Conservation (phyloP, 1,140 invertebrate species). For the Drosophila rhopaloa region DNA sequence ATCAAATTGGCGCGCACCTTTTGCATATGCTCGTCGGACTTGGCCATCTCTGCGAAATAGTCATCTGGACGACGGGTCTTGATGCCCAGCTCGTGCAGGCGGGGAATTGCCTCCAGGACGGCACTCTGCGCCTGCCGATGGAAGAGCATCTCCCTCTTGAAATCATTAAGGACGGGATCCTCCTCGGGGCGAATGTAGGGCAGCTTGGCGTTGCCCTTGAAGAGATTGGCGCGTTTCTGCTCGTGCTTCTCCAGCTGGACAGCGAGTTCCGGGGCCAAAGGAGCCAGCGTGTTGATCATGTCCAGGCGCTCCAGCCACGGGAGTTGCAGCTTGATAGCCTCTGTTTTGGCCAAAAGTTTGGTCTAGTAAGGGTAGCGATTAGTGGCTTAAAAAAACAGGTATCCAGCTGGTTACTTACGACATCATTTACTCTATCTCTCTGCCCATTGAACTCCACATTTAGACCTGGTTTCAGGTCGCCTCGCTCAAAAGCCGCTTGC, state of each 20-base stretch:
- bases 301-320: slow-evolving; percentile 95
- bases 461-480: slow-evolving; percentile 92
- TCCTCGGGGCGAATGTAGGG: slow-evolving; percentile 88
- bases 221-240: slow-evolving; percentile 88
- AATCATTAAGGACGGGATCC: slow-evolving; percentile 96
- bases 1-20: slow-evolving; percentile 94
- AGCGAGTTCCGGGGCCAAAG: slow-evolving; percentile 92
- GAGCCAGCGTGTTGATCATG: slow-evolving; percentile 90
- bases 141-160: slow-evolving; percentile 95
- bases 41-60: slow-evolving; percentile 99
- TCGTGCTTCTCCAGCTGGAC: slow-evolving; percentile 91
- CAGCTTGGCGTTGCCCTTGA: slow-evolving; percentile 89
- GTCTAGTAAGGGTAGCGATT: slow-evolving; percentile 85
- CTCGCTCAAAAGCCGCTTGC: slow-evolving; percentile 93
- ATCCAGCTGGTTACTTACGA: slow-evolving; percentile 85
- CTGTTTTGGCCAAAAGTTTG: slow-evolving; percentile 89
- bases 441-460: slow-evolving; percentile 88
- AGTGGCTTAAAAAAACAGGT: neutral
- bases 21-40: slow-evolving; percentile 98
- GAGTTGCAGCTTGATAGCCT: slow-evolving; percentile 89
- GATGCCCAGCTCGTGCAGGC: slow-evolving; percentile 90
- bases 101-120: slow-evolving; percentile 91
- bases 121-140: slow-evolving; percentile 96
- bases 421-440: slow-evolving; percentile 88
- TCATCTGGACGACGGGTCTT: slow-evolving; percentile 95